Percentiles rank a stretch among this genome's conserved stretches.
Conservation (phyloP, 2,888 invertebrate genomes). For the Morpho helenor region DNA sequence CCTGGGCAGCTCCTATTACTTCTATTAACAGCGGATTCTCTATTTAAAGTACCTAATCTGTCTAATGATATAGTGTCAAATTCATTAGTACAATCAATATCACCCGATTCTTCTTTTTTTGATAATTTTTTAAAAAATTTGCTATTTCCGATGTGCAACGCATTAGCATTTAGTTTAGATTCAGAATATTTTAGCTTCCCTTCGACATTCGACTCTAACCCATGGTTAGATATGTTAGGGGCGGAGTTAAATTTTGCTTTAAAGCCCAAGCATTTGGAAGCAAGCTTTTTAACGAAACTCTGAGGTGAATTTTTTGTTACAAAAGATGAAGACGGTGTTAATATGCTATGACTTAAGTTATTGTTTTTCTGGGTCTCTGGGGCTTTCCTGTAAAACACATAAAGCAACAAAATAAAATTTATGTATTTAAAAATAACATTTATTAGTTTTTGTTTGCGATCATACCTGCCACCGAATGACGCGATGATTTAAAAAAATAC, state of each 20-base stretch:
- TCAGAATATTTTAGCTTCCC: slow-evolving; percentile 51
- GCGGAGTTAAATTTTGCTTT: slow-evolving; percentile 73
- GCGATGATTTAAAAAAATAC: slow-evolving; percentile 8
- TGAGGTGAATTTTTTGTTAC: slow-evolving; percentile 66
- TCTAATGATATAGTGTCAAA: slow-evolving; percentile 73
- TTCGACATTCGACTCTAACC: slow-evolving; percentile 55
- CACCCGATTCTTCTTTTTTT: slow-evolving; percentile 69
- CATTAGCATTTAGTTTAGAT: slow-evolving; percentile 52
- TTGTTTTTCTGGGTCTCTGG: slow-evolving; percentile 71
- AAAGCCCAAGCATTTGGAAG: slow-evolving; percentile 74
- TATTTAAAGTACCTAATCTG: slow-evolving; percentile 62
- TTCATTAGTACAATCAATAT: slow-evolving; percentile 67
- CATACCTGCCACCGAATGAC: slow-evolving; percentile 38
- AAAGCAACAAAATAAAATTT: slow-evolving; percentile 36
- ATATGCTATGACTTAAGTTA: slow-evolving; percentile 65
- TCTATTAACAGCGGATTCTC: slow-evolving; percentile 65
- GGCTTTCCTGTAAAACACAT: slow-evolving; percentile 75
- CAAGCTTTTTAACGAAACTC: slow-evolving; percentile 76
- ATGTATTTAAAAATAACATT: slow-evolving; percentile 11
- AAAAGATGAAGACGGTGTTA: slow-evolving; percentile 66
- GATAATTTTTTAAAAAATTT: slow-evolving; percentile 70
- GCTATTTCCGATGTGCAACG: slow-evolving; percentile 68
- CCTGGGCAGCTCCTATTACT: slow-evolving; percentile 73
- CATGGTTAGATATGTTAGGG: slow-evolving; percentile 69
- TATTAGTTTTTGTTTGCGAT: slow-evolving; percentile 21